Evolutionary conservation across 2,113 vertebrate genomes (phyloP).

Genomic region (Corvus hawaiiensis): DNA sequence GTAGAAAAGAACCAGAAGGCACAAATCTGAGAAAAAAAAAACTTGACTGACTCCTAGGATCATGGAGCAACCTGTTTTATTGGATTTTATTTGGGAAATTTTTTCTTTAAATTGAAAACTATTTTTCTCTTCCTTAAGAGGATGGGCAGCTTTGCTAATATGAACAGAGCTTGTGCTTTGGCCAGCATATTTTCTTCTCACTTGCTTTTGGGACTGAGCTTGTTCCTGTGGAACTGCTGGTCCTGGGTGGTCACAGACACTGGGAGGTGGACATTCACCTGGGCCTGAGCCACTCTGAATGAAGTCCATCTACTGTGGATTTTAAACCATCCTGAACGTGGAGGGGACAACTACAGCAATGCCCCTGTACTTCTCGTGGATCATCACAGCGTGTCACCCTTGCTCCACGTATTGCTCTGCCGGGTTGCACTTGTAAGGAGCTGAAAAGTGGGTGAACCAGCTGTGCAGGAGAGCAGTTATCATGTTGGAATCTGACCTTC

Average conservation of each 20-base stretch:
- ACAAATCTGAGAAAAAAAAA: not conserved
- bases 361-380: not conserved
- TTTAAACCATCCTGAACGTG: accelerated
- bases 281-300: no score
- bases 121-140: not conserved
- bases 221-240: not conserved
- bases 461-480: accelerated
- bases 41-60: not conserved
- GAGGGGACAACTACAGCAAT: not conserved
- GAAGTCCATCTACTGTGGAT: accelerated
- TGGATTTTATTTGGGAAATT: not conserved
- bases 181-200: accelerated
- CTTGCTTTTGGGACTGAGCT: not conserved
- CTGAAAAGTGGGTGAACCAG: not conserved
- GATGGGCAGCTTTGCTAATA: not conserved
- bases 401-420: not conserved
- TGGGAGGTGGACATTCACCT: accelerated
- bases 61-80: not conserved
- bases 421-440: not conserved
- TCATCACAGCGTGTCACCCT: not conserved
- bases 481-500: not conserved
- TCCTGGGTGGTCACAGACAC: not conserved
- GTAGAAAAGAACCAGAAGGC: not conserved
- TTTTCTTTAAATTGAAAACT: not conserved
- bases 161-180: not conserved